Conservation (phyloP, 2,113 vertebrate species). For the Oxygymnocypris stewartii region DNA sequence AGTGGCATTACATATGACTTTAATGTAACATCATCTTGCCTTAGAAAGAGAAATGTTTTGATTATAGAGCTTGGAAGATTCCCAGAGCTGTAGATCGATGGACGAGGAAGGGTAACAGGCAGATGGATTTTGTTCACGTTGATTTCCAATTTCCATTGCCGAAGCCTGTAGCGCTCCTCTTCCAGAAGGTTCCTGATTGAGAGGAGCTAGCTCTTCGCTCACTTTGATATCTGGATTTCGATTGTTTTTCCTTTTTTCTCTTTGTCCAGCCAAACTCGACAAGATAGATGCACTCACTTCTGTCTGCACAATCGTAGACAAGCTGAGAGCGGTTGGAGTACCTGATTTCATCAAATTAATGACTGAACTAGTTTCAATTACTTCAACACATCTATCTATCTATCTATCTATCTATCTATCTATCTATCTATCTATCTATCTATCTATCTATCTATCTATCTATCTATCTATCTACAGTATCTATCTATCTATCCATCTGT, state of each 20-base stretch:
- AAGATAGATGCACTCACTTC: constrained; percentile 9
- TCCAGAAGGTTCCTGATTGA: neutral
- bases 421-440: neutral
- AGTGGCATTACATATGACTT: neutral
- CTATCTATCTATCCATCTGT: rapidly evolving
- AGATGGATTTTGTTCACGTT: constrained; percentile 23
- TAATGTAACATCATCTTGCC: neutral
- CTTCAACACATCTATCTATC: neutral
- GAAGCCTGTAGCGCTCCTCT: neutral
- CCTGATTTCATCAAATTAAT: neutral
- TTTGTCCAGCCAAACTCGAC: neutral
- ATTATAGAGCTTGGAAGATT: constrained; percentile 21
- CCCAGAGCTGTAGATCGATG: neutral
- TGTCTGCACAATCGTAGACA: neutral
- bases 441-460: neutral
- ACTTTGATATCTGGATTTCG: neutral
- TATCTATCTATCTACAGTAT: rapidly evolving
- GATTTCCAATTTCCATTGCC: constrained; percentile 19
- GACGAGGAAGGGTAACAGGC: neutral
- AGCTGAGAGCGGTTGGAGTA: neutral
- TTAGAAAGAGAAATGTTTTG: neutral
- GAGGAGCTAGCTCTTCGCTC: neutral
- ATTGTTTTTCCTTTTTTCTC: neutral
- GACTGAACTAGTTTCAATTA: neutral
- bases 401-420: neutral